phyloP scores from a whole-genome alignment of 1,140 invertebrate species.

The Geopemphigus sp. region DNA sequence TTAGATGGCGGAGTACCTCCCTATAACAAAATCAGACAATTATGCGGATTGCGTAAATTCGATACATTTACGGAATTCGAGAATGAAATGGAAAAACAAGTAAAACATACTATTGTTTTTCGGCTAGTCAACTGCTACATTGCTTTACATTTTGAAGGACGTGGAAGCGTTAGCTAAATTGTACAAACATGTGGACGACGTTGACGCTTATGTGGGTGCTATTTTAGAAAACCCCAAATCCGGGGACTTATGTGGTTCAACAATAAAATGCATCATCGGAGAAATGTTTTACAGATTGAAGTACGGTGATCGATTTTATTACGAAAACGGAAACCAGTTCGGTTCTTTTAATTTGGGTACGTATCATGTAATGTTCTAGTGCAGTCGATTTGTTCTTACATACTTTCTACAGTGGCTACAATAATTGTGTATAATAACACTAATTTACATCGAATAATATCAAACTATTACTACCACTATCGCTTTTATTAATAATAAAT shows the following conservation, averaged over 20 bases:
- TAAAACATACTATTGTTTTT: background rate
- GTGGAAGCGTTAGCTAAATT: slow-evolving; percentile 57
- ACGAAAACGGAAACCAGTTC: slow-evolving; percentile 67
- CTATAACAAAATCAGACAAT: slow-evolving; percentile 75
- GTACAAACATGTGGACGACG: slow-evolving; percentile 70
- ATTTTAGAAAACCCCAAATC: slow-evolving; percentile 78
- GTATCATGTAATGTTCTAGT: too few relatives aligned
- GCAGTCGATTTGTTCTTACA: too few relatives aligned
- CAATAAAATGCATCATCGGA: slow-evolving; percentile 83
- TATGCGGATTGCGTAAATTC: slow-evolving; percentile 67
- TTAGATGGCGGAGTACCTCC: slow-evolving; percentile 85
- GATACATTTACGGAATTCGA: slow-evolving; percentile 62
- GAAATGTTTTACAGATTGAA: slow-evolving; percentile 83
- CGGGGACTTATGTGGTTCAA: slow-evolving; percentile 79
- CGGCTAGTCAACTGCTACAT: background rate
- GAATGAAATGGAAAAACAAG: background rate
- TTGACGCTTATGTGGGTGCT: slow-evolving; percentile 89
- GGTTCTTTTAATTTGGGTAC: slow-evolving; percentile 70
- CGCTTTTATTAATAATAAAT: too few relatives aligned
- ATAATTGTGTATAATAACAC: background rate
- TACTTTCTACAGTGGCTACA: background rate
- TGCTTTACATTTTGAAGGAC: slow-evolving; percentile 53
- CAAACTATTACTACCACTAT: too few relatives aligned
- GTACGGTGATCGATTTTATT: slow-evolving; percentile 80
- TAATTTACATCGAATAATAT: background rate